A percentile compares a stretch with the other conserved stretches of the same genome.
These are phyloP conservation scores for Margarornis squamiger DNA, from an alignment of 2,797 vertebrate species.

Conservation along the genomic window DNA sequence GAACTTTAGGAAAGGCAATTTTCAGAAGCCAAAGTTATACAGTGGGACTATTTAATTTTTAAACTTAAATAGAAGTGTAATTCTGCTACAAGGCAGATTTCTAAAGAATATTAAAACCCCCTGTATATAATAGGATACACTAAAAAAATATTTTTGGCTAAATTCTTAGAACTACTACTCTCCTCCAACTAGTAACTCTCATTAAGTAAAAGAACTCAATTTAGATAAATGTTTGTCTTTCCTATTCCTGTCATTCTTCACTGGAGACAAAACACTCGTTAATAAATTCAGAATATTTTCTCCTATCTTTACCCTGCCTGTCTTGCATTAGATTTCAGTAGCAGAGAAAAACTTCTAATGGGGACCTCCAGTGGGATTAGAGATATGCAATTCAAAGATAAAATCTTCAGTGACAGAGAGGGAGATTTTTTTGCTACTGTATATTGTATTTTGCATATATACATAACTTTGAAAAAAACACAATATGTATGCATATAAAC, in stretches of 20 bases:
- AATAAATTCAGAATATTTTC: background rate
- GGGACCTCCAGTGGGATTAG: background rate
- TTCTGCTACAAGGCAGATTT: background rate
- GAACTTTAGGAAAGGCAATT: background rate
- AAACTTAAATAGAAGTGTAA: background rate
- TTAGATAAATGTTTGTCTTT: background rate
- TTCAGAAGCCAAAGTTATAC: background rate
- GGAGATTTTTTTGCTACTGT: background rate
- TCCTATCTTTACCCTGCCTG: background rate
- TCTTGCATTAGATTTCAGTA: background rate
- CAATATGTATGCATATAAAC: background rate
- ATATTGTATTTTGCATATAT: background rate
- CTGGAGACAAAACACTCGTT: background rate
- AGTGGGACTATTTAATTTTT: background rate
- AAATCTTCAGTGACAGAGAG: background rate
- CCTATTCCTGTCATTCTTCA: background rate
- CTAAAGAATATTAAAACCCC: rapidly evolving
- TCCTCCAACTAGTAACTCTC: background rate
- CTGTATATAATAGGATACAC: background rate
- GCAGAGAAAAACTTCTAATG: background rate
- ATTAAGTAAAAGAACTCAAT: background rate
- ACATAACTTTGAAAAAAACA: background rate
- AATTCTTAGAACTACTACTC: background rate
- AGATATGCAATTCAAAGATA: background rate
- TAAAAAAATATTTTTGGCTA: background rate